These are phyloP conservation scores for Hypsopygia costalis DNA, from an alignment of 2,888 invertebrate species.

Conservation along the genomic window DNA sequence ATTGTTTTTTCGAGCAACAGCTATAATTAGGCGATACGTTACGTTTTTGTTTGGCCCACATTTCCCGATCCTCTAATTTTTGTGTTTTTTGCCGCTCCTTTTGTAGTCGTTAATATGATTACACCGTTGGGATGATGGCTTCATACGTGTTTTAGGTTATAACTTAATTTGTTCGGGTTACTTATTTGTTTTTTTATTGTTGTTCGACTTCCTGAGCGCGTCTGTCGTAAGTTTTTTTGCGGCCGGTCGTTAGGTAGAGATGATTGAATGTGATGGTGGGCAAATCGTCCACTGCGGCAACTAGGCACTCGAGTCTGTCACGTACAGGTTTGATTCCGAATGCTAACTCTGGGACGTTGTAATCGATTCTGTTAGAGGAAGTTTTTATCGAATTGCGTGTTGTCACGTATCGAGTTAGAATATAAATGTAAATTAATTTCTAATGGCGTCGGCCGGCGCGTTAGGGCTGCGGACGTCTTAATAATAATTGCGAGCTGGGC, in stretches of 20 bases:
- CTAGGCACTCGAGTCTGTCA: slow-evolving; percentile 30
- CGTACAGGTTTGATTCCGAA: slow-evolving; percentile 49
- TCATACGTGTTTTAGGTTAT: slow-evolving; percentile 81
- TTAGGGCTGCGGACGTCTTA: slow-evolving; percentile 38
- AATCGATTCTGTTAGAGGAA: slow-evolving; percentile 38
- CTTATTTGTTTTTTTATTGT: slow-evolving; percentile 78
- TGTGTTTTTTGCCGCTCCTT: slow-evolving; percentile 76
- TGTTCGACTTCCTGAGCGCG: slow-evolving; percentile 74
- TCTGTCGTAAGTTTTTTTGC: slow-evolving; percentile 70
- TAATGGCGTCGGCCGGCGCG: slow-evolving; percentile 43
- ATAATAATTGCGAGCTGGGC: slow-evolving; percentile 40
- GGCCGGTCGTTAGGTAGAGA: slow-evolving; percentile 67
- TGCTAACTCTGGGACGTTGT: slow-evolving; percentile 48
- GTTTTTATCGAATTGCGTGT: slow-evolving; percentile 23
- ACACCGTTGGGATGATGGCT: slow-evolving; percentile 79
- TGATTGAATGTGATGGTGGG: slow-evolving; percentile 76
- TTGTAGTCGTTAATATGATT: slow-evolving; percentile 81
- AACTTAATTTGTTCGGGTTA: slow-evolving; percentile 78
- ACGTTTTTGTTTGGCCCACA: slow-evolving; percentile 81
- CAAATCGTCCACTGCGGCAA: slow-evolving; percentile 45
- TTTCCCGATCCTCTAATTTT: slow-evolving; percentile 80
- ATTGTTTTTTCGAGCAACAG: slow-evolving; percentile 77
- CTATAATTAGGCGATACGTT: slow-evolving; percentile 80
- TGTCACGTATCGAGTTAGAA: slow-evolving; percentile 31
- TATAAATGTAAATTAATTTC: slow-evolving; percentile 59